phyloP scores from a whole-genome alignment of 1,140 invertebrate species.

The Drosophila subpulchrella region DNA sequence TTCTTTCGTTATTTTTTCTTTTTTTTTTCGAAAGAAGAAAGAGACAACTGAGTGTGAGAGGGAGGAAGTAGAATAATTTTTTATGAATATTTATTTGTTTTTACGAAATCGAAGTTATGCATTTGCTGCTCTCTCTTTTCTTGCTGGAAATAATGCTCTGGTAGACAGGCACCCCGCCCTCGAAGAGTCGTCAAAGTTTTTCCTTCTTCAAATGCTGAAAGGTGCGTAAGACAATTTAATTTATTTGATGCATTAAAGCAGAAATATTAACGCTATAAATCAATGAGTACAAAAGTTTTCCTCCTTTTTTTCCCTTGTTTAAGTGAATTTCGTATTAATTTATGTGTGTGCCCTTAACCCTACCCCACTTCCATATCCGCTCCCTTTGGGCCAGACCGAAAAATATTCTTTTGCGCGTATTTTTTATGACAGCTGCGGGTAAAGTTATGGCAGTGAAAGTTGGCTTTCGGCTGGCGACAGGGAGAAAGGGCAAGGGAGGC shows the following conservation, averaged over 20 bases:
- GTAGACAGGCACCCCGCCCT: conserved; percentile 1
- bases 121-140: conserved; percentile 53
- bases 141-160: conserved; percentile 29
- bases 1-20: background rate
- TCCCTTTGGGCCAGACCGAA: conserved; percentile 20
- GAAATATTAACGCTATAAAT: conserved; percentile 82
- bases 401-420: conserved; percentile 39
- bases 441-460: conserved; percentile 64
- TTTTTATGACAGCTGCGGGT: conserved; percentile 69
- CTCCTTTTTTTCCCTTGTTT: conserved; percentile 20
- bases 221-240: conserved; percentile 83
- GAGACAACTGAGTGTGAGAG: background rate
- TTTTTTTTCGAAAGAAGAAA: background rate
- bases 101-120: conserved; percentile 79
- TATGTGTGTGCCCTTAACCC: conserved; percentile 58
- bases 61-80: conserved; percentile 58
- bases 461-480: conserved; percentile 24
- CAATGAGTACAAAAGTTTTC: conserved; percentile 62
- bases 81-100: conserved; percentile 83
- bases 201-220: conserved; percentile 56
- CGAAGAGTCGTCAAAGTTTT: conserved; percentile 64
- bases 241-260: conserved; percentile 82
- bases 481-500: background rate
- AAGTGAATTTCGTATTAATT: conserved; percentile 70
- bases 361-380: background rate